Base-by-base conservation (phyloP, 2,888 invertebrate genomes). In the Penaeus monodon region DNA sequence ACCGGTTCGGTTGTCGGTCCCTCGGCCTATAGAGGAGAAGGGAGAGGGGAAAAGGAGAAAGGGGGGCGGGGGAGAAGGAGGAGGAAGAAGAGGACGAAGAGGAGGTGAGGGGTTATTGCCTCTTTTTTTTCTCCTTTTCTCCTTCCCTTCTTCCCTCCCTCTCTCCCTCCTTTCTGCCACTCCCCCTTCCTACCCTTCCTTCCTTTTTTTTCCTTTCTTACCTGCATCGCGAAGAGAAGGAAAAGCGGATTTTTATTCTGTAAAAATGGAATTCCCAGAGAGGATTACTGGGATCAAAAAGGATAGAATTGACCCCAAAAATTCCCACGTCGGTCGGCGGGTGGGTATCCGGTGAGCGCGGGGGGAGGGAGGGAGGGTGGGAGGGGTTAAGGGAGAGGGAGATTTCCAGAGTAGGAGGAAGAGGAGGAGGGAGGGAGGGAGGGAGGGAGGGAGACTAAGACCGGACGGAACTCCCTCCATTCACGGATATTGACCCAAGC, bases 161-260 rank as follows among this genome's bases (percentile, higher is more conserved):
- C 68, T 1, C 20, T 10, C 29, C 81, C 10, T 17, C 68, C 81
- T n/a, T 24, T 44, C 20, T 14, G 27, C 29, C 49, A 20, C 20
- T 66, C 80, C 38, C 38, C 20, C n/a, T 63, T 33, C 33, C 68
- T 33, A 8, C 12, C 10, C 49, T 20, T 66, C 17, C 38, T 20
- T 12, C 22, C 27, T 29, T 29, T 24, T 29, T 29, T 33, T 29
- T n/a, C 24, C 33, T 29, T 29, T 49, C 77, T 20, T 66, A 77
- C 76, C 84, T 84, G 84, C 38, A 44, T 84, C 77, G 66, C 44
- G 66, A 77, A 33, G 84, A 38, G 65, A 84, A 64, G 76, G 84
- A 78, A 77, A 84, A 84, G 84, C 77, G 84, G 84, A 84, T 84
- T 84, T 49, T 78, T 77, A 68, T 84, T 84, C 84, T 84, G 65